Evolutionary conservation across 1,140 invertebrate genomes (phyloP), one percentile per base, ranked within the genome.

Genomic region (Drosophila insularis): DNA sequence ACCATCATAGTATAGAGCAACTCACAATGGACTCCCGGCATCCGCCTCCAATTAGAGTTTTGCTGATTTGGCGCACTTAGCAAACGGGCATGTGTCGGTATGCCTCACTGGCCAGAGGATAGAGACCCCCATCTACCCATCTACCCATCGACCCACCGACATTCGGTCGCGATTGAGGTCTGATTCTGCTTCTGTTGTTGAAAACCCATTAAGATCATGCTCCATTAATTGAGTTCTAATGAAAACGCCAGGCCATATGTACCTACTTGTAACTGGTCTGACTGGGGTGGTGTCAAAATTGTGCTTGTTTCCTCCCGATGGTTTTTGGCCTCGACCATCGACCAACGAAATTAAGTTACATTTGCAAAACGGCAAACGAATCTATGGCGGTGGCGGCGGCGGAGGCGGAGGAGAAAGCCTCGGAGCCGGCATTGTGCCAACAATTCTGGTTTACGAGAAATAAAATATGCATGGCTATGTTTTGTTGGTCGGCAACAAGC

Each of bases 161-260:
- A 6, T 27, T 27, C 27, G 31, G 40, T 7, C 8, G 2, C n/a
- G 68, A n/a, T 50, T 21, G 8, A 21, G 43, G 43, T 50, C 43
- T 50, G 43, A 2, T 50, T 50, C 43, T 50, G 43, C 11, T 50
- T 61, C 73, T 77, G 79, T 77, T 89, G 77, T 82, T 77, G 82
- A 77, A 79, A 89, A 84, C 79, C 84, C 84, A 87, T 87, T 87
- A 87, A 89, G 82, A 87, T 87, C 84, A 87, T 87, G 84, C 84
- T 89, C 84, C 84, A 87, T 87, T 87, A 87, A 87, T 87, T 87
- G 80, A 89, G 84, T 89, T 80, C 76, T 87, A 81, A 87, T 80
- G 84, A 87, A 87, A 89, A 71, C 70, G 80, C 64, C 72, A 23
- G 68, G 62, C 63, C 79, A 63, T 71, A 73, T 80, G 72, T 86